A percentile compares a stretch with the other conserved stretches of the same genome.
phyloP scores from a whole-genome alignment of 2,888 invertebrate species.

The Cerastis rubricosa region DNA sequence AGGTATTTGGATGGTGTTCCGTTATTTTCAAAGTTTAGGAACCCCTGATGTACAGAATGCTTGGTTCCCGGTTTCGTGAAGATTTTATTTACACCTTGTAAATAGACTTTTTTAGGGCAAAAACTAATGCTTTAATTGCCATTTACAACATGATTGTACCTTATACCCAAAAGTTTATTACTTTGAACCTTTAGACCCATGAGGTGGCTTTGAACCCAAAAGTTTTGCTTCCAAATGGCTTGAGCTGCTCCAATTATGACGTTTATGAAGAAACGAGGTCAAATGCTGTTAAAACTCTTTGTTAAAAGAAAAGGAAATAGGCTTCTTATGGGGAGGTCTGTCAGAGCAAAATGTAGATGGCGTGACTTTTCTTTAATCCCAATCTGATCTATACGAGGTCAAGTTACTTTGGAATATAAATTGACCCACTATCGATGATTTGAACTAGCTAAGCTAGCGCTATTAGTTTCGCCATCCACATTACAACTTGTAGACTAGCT shows the following conservation, averaged over 20 bases:
- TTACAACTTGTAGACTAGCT: not conserved
- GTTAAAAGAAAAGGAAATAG: not conserved
- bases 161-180: constrained; percentile 28
- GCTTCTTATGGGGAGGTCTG: not conserved
- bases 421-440: not conserved
- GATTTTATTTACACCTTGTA: too few species aligned
- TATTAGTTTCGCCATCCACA: not conserved
- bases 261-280: not conserved
- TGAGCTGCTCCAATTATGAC: constrained; percentile 13
- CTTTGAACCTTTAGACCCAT: constrained; percentile 22
- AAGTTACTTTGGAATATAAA: not conserved
- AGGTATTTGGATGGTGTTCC: too few species aligned
- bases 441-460: not conserved
- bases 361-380: not conserved
- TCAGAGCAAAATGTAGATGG: not conserved
- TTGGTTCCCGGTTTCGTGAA: too few species aligned
- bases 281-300: not conserved
- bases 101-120: constrained; percentile 5
- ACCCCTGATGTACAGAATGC: too few species aligned
- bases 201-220: constrained; percentile 2
- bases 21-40: too few species aligned
- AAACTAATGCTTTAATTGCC: constrained; percentile 13
- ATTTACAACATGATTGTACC: constrained; percentile 11
- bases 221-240: constrained; percentile 14
- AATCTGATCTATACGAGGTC: not conserved